These are phyloP conservation scores for Lutraria lutraria DNA, from an alignment of 2,888 invertebrate genomes.

Conservation along the genomic window DNA sequence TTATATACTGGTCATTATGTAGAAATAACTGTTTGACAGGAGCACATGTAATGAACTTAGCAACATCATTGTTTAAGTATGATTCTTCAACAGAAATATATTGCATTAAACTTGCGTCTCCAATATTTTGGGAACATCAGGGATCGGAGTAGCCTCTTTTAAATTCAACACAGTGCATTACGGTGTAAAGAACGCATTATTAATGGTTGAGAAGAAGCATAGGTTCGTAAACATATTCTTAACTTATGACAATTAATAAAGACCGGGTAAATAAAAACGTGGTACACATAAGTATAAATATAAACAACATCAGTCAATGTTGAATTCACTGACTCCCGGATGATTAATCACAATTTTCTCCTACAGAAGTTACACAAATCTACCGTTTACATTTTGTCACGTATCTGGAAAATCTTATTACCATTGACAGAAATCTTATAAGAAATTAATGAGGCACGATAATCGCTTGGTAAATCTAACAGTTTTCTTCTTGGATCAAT, in stretches of 20 bases:
- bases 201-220: too few relatives aligned
- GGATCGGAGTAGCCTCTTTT: too few relatives aligned
- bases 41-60: too few relatives aligned
- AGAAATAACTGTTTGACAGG: too few relatives aligned
- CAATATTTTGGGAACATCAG: too few relatives aligned
- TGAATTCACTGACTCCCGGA: not conserved
- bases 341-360: constrained; percentile 3
- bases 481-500: not conserved
- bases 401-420: not conserved
- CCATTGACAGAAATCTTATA: not conserved
- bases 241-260: not conserved
- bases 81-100: too few relatives aligned
- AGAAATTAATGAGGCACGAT: not conserved
- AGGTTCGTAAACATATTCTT: too few relatives aligned
- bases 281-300: not conserved
- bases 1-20: too few relatives aligned
- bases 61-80: too few relatives aligned
- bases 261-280: not conserved
- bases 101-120: too few relatives aligned
- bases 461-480: not conserved
- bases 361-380: not conserved
- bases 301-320: not conserved
- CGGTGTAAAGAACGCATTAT: too few relatives aligned
- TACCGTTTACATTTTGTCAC: not conserved
- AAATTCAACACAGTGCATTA: too few relatives aligned